Conservation (phyloP, 2,888 invertebrate species). For the Epiblema foenella region DNA sequence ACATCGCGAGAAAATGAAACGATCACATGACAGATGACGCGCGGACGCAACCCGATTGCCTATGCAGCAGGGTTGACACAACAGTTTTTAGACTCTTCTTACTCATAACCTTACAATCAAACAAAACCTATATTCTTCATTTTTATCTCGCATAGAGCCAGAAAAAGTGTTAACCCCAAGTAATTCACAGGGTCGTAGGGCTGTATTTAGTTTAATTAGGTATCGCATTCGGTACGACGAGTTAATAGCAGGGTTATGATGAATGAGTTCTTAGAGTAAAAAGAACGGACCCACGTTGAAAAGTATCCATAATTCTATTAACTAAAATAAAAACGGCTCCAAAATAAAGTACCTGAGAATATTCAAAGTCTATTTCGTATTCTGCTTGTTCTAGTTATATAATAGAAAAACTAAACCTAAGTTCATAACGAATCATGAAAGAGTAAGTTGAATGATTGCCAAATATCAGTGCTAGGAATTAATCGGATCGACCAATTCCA, state of each 20-base stretch:
- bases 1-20: slow-evolving; percentile 64
- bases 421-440: slow-evolving; percentile 8
- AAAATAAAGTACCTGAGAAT: neutral
- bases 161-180: too few relatives aligned
- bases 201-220: too few relatives aligned
- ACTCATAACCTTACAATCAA: too few relatives aligned
- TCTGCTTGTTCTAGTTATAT: too few relatives aligned
- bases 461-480: neutral
- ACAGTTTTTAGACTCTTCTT: too few relatives aligned
- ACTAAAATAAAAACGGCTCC: neutral
- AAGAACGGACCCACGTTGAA: too few relatives aligned
- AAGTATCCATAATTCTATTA: neutral
- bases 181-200: too few relatives aligned
- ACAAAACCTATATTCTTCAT: too few relatives aligned
- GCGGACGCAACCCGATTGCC: slow-evolving; percentile 41
- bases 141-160: too few relatives aligned
- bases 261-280: too few relatives aligned
- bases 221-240: too few relatives aligned
- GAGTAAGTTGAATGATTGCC: slow-evolving; percentile 9
- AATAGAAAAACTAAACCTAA: neutral
- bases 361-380: neutral
- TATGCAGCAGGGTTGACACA: slow-evolving; percentile 46
- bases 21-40: slow-evolving; percentile 51
- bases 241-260: neutral
- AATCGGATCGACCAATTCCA: neutral